Evolutionary conservation across 2,113 vertebrate genomes (phyloP).

Genomic region (Zosterops japonicus): DNA sequence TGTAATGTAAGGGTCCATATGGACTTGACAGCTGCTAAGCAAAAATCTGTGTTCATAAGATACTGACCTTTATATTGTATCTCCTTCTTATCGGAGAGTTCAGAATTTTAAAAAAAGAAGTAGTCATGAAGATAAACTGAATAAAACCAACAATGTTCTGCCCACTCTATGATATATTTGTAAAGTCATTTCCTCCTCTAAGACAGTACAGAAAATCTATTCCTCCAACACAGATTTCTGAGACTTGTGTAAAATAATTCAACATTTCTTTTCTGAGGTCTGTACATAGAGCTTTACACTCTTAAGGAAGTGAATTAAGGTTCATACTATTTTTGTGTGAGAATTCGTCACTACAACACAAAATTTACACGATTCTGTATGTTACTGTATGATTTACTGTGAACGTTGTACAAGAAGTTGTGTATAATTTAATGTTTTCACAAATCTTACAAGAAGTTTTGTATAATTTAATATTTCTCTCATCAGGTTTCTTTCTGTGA

Average conservation of each 20-base stretch:
- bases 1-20: not conserved
- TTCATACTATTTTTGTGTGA: not conserved
- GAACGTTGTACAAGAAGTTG: not conserved
- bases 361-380: not conserved
- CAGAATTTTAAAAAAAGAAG: not conserved
- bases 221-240: not conserved
- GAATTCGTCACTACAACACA: not conserved
- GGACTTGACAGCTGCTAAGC: conserved; percentile 4
- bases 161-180: not conserved
- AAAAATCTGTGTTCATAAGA: not conserved
- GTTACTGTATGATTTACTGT: not conserved
- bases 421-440: not conserved
- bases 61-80: not conserved
- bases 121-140: not conserved
- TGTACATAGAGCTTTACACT: not conserved
- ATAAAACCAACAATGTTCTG: not conserved
- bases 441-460: not conserved
- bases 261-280: not conserved
- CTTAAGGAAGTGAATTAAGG: not conserved
- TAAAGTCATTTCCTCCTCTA: not conserved
- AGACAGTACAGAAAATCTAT: not conserved
- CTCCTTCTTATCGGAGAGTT: not conserved
- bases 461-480: not conserved
- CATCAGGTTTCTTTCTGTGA: not conserved
- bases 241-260: not conserved